Base-by-base conservation (phyloP, 2,113 vertebrate species). In the Phocoena phocoena region DNA sequence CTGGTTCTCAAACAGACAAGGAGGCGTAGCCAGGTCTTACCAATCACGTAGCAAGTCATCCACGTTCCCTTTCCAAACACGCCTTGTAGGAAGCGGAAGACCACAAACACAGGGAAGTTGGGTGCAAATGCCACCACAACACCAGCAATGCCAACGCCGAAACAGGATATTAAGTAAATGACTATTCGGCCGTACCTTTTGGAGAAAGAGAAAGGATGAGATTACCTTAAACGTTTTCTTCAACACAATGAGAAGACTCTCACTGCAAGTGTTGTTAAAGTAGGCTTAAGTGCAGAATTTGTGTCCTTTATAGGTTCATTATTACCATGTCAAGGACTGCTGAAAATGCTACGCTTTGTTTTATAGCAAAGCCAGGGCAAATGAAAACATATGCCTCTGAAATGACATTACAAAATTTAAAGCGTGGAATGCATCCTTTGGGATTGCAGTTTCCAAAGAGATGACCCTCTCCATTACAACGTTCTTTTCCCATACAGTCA, bases 51-150 rank as follows among this genome's bases (percentile, higher is more conserved):
- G 98, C 99, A 99, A 0, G 98, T 99, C 98, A 99, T 99, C 99
- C 99, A 99, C 0, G 99, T 99, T 88, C 99, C 99, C 93, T 99
- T 99, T 96, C 99, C 99, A 80, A 99, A 99, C 9, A 99, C 98
- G 10, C 99, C 99, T 96, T 99, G 99, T 1, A 99, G 98, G 73
- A 99, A 98, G 85, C 99, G 99, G 98, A 99, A 99, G 82, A 99
- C 98, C 97, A 99, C 98, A 85, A 99, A 98, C 47, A 99, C 93
- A 4, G 98, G 92, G 94, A 99, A 99, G 97, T 99, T 99, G 3
- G 99, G 99, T 33, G 99, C 98, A 2, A 99, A 98, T 0, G 99
- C 99, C 86, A 99, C 99, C 97, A 99, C 98, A 28, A 99, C 98
- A 38, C 99, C 99, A 4, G 99, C 98, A 41, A 99, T 50, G 6